Evolutionary conservation across 2,113 vertebrate genomes (phyloP).

Genomic region (Ursus arctos): DNA sequence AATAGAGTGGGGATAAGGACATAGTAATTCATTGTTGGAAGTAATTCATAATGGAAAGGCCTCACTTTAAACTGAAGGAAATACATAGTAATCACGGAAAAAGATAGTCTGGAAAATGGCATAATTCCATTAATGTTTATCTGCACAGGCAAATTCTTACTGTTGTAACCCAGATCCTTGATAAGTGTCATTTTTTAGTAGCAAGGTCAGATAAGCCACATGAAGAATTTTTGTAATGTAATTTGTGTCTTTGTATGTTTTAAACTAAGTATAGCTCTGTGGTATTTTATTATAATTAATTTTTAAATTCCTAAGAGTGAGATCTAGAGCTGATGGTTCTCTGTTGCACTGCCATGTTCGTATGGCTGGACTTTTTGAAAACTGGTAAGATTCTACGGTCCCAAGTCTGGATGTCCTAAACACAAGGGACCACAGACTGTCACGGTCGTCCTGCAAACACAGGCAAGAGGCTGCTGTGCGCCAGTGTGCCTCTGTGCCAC

Average conservation of each 20-base stretch:
- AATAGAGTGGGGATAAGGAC: not conserved
- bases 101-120: not conserved
- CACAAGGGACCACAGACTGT: not conserved
- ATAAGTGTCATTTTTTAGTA: conserved; percentile 51
- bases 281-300: conserved; percentile 63
- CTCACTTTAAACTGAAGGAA: conserved; percentile 50
- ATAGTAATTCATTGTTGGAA: not conserved
- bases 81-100: not conserved
- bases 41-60: not conserved
- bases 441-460: too few species aligned
- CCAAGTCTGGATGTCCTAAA: conserved; percentile 19
- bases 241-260: conserved; percentile 67
- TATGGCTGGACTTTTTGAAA: conserved; percentile 38
- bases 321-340: conserved; percentile 55
- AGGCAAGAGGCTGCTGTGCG: not conserved
- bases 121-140: not conserved
- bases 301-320: conserved; percentile 58
- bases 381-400: not conserved
- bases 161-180: conserved; percentile 34
- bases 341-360: conserved; percentile 28
- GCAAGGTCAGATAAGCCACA: conserved; percentile 34
- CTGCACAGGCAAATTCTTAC: conserved; percentile 36
- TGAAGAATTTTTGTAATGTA: conserved; percentile 55
- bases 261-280: conserved; percentile 60
- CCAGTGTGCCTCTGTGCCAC: not conserved